Evolutionary conservation across 2,113 vertebrate species (phyloP).

Genomic region (Crotalus horridus): DNA sequence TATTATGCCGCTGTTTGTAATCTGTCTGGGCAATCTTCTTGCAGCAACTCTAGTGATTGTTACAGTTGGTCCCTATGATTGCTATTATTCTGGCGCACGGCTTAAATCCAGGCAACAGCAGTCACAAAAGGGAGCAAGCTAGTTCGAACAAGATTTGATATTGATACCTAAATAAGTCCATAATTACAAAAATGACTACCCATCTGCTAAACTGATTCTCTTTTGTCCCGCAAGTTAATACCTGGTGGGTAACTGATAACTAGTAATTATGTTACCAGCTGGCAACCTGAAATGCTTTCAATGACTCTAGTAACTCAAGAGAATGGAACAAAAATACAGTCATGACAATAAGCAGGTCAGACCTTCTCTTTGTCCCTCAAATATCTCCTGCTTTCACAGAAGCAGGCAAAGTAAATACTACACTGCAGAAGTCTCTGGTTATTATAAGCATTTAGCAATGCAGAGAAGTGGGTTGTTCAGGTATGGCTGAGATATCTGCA

Average conservation of each 20-base stretch:
- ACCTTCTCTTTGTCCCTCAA: neutral
- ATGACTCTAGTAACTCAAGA: neutral
- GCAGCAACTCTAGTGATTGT: neutral
- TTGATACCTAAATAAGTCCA: neutral
- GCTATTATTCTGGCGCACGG: neutral
- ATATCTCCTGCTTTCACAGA: neutral
- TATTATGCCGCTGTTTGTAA: neutral
- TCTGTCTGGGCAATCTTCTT: neutral
- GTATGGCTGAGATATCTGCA: neutral
- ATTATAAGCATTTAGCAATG: neutral
- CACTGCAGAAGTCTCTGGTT: neutral
- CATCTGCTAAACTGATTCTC: neutral
- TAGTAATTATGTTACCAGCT: constrained; percentile 23
- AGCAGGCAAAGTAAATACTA: neutral
- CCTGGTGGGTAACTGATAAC: neutral
- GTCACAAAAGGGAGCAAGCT: neutral
- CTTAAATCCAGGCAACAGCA: neutral
- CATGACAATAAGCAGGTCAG: constrained; percentile 5
- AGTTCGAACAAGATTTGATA: neutral
- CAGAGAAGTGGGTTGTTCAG: neutral
- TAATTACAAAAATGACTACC: neutral
- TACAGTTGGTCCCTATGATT: neutral
- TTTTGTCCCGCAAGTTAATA: constrained; percentile 3
- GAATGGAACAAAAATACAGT: neutral
- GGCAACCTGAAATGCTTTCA: constrained; percentile 9